phyloP scores from a whole-genome alignment of 2,797 vertebrate genomes.

The Gallinago solitaria region DNA sequence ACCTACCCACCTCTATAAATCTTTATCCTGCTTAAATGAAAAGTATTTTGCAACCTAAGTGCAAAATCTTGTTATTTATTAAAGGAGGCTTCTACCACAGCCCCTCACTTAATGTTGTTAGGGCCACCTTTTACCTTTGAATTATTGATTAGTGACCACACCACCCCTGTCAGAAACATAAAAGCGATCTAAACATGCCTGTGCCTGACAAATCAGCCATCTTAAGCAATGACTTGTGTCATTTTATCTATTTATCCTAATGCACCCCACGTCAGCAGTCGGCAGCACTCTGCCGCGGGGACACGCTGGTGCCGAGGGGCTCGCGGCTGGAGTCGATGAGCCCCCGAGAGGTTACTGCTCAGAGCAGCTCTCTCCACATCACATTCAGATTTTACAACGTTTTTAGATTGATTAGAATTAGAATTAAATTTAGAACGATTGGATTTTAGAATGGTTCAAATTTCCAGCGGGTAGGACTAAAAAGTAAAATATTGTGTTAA shows the following conservation, averaged over 20 bases:
- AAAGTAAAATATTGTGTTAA: not conserved
- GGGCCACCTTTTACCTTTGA: constrained; percentile 2
- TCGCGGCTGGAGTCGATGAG: not conserved
- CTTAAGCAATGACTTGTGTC: not conserved
- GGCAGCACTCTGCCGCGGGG: not conserved
- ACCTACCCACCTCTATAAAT: constrained; percentile 9
- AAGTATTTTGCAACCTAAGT: not conserved
- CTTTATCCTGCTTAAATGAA: not conserved
- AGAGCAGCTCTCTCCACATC: not conserved
- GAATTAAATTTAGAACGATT: no score
- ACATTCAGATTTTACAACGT: not conserved
- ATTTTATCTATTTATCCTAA: constrained; percentile 10
- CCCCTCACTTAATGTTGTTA: not conserved
- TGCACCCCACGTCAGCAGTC: not conserved
- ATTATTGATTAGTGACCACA: constrained; percentile 48
- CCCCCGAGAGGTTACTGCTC: not conserved
- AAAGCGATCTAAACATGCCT: constrained; percentile 34
- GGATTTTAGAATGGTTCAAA: not conserved
- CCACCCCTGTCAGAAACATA: constrained; percentile 20
- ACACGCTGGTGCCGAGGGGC: not conserved
- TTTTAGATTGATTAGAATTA: no score
- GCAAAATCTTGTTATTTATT: constrained; percentile 53
- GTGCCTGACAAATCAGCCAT: not conserved
- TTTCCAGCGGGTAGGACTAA: not conserved
- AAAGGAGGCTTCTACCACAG: constrained; percentile 13